Evolutionary conservation across 2,797 vertebrate genomes (phyloP).

Genomic region (Sebastes kiyomatsui): DNA sequence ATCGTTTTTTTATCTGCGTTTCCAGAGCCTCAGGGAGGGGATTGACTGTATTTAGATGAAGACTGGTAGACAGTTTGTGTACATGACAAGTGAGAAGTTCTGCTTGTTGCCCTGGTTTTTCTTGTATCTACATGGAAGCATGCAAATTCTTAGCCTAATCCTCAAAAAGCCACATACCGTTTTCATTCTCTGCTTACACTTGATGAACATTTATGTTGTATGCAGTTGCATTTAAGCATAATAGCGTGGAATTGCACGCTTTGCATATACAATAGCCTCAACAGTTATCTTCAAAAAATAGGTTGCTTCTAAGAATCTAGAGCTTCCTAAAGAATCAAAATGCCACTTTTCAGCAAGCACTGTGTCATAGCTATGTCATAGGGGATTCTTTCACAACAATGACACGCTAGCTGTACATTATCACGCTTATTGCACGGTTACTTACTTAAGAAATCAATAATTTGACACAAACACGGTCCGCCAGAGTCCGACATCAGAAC

Average conservation of each 20-base stretch:
- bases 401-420: too few relatives aligned
- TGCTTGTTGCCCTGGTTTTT: neutral
- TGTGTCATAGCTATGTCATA: neutral
- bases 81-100: slow-evolving; percentile 7
- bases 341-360: neutral
- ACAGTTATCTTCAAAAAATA: neutral
- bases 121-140: neutral
- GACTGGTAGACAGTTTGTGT: slow-evolving; percentile 20
- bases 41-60: slow-evolving; percentile 33
- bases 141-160: neutral
- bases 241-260: neutral
- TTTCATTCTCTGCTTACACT: neutral
- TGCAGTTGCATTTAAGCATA: neutral
- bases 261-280: neutral
- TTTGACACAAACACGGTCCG: too few relatives aligned
- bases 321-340: neutral
- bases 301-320: neutral
- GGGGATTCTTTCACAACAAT: too few relatives aligned
- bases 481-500: too few relatives aligned
- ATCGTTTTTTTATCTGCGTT: slow-evolving; percentile 29
- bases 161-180: neutral
- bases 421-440: too few relatives aligned
- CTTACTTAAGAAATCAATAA: too few relatives aligned
- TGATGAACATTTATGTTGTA: neutral
- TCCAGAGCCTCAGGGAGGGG: slow-evolving; percentile 20